A percentile compares a stretch with the other conserved stretches of the same genome.
Conservation (phyloP, 2,888 invertebrate genomes). For the Amblyteles armatorius region DNA sequence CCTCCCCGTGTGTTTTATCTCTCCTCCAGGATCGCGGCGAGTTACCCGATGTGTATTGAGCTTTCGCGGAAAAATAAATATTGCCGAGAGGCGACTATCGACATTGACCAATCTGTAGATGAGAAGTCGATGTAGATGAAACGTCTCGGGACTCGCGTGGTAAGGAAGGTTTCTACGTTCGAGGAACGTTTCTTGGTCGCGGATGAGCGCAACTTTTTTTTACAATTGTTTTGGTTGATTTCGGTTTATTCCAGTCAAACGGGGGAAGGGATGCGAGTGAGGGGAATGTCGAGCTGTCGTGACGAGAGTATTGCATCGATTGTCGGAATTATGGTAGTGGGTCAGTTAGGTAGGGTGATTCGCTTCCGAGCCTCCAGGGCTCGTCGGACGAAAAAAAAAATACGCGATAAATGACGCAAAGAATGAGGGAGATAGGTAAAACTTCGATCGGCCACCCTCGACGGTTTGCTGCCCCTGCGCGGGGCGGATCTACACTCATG, state of each 20-base stretch:
- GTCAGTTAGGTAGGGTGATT: constrained; percentile 66
- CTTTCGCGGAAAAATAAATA: constrained; percentile 58
- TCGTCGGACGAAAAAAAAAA: constrained; percentile 60
- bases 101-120: constrained; percentile 38
- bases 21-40: constrained; percentile 57
- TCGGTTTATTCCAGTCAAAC: too few relatives aligned
- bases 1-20: constrained; percentile 69
- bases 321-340: constrained; percentile 82
- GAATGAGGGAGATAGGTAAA: constrained; percentile 34
- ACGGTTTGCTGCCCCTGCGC: constrained; percentile 3
- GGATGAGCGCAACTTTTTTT: not conserved
- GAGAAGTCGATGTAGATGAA: constrained; percentile 12
- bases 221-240: too few relatives aligned
- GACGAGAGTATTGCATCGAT: constrained; percentile 76
- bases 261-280: not conserved
- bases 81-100: constrained; percentile 30
- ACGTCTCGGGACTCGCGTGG: too few relatives aligned
- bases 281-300: constrained; percentile 19
- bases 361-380: constrained; percentile 36
- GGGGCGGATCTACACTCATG: constrained; percentile 41
- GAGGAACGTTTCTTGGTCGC: not conserved
- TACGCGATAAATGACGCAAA: constrained; percentile 49
- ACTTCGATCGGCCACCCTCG: constrained; percentile 43
- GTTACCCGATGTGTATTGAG: constrained; percentile 53
- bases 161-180: too few relatives aligned